Base-by-base conservation (phyloP, 2,888 invertebrate genomes). In the Andrena marginata region DNA sequence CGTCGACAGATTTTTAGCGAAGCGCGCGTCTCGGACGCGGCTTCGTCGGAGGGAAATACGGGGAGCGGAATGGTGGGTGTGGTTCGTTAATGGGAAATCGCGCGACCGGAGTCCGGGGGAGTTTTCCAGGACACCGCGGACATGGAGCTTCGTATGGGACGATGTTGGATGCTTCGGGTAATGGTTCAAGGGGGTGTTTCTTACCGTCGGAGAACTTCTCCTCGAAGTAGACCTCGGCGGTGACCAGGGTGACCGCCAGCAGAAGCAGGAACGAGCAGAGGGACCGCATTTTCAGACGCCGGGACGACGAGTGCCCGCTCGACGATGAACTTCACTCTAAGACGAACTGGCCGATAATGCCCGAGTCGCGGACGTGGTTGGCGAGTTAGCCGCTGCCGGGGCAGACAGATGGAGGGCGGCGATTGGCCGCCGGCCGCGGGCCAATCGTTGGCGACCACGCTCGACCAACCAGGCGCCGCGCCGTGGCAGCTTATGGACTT, bases 201-300 rank as follows among this genome's bases (percentile, higher is more conserved):
- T 96, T 95, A 98, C 98, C 97, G 94, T 97, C 97, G 62, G 94
- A 94, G 94, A 98, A 98, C 91, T 96, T 97, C 93, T 98, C 98
- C 92, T 98, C 97, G 89, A 97, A 96, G 94, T 95, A 97, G 87
- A 97, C 96, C 92, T 97, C 96, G 91, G 96, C 97, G 91, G 95
- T 95, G 89, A 95, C 96, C 90, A 95, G 94, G 92, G 95, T 95
- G 91, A 96, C 93, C 90, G 95, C 94, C 94, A 96, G 94, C 92
- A 96, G 94, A 94, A 95, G 94, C 94, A 96, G 95, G 93, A 96
- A 93, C 90, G 95, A 93, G 94, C 96, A 93, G 92, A 95, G 89
- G 85, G 94, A 94, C 91, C 95, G 95, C 96, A 96, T 96, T 95
- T 95, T 85, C 20, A 59, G 76, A 84, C 79, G 91, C 91, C 92